Conservation (phyloP, 2,888 invertebrate species). For the Arge pagana region DNA sequence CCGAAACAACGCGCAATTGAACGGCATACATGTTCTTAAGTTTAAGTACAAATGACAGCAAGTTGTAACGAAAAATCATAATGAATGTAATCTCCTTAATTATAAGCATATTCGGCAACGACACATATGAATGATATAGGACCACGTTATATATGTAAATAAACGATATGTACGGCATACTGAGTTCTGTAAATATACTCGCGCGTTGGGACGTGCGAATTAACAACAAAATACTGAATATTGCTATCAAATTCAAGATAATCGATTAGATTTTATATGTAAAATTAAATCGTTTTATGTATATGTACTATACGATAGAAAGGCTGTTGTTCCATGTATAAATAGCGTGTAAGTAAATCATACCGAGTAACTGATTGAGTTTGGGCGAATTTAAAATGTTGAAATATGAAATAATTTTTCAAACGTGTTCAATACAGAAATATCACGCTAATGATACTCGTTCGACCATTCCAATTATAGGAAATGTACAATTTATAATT, state of each 20-base stretch:
- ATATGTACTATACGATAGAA: conserved; percentile 32
- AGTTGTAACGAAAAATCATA: not conserved
- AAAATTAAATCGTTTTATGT: conserved; percentile 26
- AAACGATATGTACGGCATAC: conserved; percentile 20
- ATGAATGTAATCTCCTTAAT: conserved; percentile 17
- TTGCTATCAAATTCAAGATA: conserved; percentile 20
- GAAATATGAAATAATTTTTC: no score
- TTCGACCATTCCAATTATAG: no score
- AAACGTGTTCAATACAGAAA: no score
- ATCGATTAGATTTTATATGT: conserved; percentile 46
- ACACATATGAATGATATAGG: conserved; percentile 53
- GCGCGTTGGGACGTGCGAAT: conserved; percentile 27
- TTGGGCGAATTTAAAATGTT: no score
- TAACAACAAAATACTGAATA: no score
- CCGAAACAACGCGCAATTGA: not conserved
- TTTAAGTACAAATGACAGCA: conserved; percentile 10
- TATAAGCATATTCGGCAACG: conserved; percentile 44
- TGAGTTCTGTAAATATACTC: not conserved
- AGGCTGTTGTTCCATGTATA: conserved; percentile 20
- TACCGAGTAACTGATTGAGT: no score
- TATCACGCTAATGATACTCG: no score
- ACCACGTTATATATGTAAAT: conserved; percentile 41
- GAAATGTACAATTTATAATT: no score
- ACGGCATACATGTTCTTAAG: not conserved
- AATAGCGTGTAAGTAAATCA: no score